Percentiles rank a stretch among this genome's conserved stretches.
Conservation (phyloP, 2,113 vertebrate species). For the Terrapene triunguis region DNA sequence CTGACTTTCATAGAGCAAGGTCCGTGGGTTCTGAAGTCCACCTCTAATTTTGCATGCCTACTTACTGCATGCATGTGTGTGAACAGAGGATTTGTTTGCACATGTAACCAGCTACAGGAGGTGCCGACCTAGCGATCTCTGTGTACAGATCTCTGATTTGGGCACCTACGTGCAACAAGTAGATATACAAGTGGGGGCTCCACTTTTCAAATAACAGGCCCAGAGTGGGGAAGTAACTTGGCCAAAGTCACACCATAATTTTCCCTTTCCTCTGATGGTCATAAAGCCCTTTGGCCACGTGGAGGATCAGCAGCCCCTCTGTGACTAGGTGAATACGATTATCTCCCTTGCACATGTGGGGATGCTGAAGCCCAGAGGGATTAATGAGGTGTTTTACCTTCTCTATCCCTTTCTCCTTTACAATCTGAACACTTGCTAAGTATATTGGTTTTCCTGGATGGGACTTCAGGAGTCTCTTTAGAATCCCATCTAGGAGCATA, state of each 20-base stretch:
- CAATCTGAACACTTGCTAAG: not conserved
- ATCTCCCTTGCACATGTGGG: not conserved
- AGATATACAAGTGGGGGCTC: not conserved
- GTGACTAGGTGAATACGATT: too few species aligned
- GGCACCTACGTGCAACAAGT: not conserved
- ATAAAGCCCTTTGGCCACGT: not conserved
- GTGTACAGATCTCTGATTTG: not conserved
- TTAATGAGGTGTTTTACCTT: rapidly evolving
- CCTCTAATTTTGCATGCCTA: not conserved
- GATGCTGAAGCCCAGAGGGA: not conserved
- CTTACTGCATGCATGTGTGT: not conserved
- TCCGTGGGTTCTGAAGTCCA: not conserved
- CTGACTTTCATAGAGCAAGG: not conserved
- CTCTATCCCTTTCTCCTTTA: not conserved
- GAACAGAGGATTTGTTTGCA: not conserved
- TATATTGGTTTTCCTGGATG: not conserved
- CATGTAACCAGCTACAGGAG: not conserved
- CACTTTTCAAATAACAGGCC: not conserved
- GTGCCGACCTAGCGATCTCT: not conserved
- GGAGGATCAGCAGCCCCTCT: too few species aligned
- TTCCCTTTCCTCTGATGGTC: not conserved
- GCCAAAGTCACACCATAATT: not conserved
- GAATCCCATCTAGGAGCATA: not conserved
- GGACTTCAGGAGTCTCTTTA: rapidly evolving
- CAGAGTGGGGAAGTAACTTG: not conserved